Evolutionary conservation across 2,113 vertebrate species (phyloP), one percentile per base, ranked within the genome.

Genomic region (Plectropomus leopardus): DNA sequence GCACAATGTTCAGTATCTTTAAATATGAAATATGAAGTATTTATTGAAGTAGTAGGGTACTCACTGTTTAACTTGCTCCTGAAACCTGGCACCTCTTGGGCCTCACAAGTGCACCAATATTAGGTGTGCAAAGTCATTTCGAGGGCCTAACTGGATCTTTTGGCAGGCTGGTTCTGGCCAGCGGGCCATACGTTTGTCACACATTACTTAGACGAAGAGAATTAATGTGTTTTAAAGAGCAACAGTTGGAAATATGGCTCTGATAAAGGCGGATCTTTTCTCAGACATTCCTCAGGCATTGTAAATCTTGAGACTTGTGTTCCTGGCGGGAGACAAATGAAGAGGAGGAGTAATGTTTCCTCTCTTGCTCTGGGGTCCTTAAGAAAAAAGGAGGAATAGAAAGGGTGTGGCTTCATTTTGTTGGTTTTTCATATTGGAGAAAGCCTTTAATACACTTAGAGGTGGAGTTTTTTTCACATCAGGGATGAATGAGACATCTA

Each of bases 281-380:
- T 80, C 79, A 71, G 45, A 85, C 88, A 90, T 92, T 92, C 87
- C 85, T 83, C 55, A 48, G n/a, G 50, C 10, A 15, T 55, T 72
- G 76, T 90, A 88, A 90, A 90, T 91, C 87, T 76, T 58, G n/a
- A 72, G 58, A 34, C 32, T n/a, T 59, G 54, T 48, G 48, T 64
- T 86, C 28, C 65, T 65, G 77, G 80, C 66, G 3, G 72, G 40
- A 82, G 66, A 84, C 65, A 64, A 81, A 78, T 65, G 19, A 76
- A 50, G 54, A 70, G 58, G 57, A 76, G 51, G 53, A 67, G 9
- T 82, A 53, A 65, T 55, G 68, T 83, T 89, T 89, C 86, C 28
- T 65, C 77, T 55, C 54, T 61, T 75, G 44, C 55, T 68, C 70
- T 55, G 16, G 13, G 66, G 34, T n/a, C 42, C 67, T 66, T 16